These are phyloP conservation scores for Himalopsyche kuldschensis DNA, from an alignment of 2,888 invertebrate species.

Conservation along the genomic window DNA sequence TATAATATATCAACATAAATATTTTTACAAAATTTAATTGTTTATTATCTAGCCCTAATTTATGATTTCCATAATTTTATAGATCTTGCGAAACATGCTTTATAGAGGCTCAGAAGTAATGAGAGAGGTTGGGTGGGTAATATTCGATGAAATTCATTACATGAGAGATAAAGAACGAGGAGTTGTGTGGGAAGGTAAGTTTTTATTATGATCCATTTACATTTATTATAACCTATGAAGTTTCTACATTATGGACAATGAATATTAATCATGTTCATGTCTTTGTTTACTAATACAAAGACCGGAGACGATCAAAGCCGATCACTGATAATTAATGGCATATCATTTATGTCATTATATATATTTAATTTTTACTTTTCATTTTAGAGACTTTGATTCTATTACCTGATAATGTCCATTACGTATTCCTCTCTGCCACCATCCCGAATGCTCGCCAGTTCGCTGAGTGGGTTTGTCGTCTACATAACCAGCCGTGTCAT, in stretches of 20 bases:
- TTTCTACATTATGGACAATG: neutral
- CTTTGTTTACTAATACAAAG: too few species aligned
- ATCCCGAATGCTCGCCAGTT: constrained; percentile 98
- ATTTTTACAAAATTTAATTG: too few species aligned
- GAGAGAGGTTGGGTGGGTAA: constrained; percentile 99
- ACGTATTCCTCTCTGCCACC: constrained; percentile 98
- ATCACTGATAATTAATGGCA: too few species aligned
- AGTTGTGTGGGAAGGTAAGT: constrained; percentile 90
- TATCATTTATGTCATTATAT: constrained; percentile 6
- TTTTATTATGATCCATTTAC: neutral
- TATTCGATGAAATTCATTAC: constrained; percentile 99
- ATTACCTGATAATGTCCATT: constrained; percentile 95
- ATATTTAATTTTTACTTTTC: neutral
- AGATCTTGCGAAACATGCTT: constrained; percentile 97
- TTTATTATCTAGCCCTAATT: too few species aligned
- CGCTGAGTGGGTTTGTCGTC: constrained; percentile 90
- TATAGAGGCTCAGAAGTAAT: constrained; percentile 98
- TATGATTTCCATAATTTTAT: constrained; percentile 40
- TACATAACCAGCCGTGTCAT: constrained; percentile 96
- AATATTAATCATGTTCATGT: too few species aligned
- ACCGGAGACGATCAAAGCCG: too few species aligned
- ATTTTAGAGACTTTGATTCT: constrained; percentile 88
- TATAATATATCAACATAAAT: too few species aligned
- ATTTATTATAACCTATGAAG: neutral
- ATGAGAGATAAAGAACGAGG: constrained; percentile 99